These are phyloP conservation scores for Heteractis magnifica DNA, from an alignment of 92 coral and sea anemone species.

Conservation along the genomic window DNA sequence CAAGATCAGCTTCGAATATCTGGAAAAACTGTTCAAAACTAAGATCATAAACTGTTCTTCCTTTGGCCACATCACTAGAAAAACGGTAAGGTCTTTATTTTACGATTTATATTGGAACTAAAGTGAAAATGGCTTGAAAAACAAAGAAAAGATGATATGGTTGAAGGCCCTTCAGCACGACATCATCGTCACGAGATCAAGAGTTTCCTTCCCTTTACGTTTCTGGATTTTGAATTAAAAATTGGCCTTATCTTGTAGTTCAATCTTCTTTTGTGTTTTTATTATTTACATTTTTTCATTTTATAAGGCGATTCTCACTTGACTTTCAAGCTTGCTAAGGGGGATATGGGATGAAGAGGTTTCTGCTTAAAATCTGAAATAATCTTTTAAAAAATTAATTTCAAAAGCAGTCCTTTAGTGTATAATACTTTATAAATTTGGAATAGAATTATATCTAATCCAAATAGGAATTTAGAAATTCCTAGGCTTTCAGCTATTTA, in stretches of 20 bases:
- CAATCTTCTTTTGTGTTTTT: too few species aligned
- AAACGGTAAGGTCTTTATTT: neutral
- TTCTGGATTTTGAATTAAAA: neutral
- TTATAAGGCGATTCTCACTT: too few species aligned
- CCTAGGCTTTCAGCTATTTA: too few species aligned
- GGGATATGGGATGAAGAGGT: too few species aligned
- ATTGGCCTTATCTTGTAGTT: neutral
- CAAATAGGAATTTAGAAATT: too few species aligned
- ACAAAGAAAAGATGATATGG: neutral
- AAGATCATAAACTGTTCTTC: neutral
- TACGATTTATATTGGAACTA: neutral
- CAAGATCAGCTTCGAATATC: neutral
- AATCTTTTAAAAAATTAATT: too few species aligned
- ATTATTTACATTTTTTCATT: too few species aligned
- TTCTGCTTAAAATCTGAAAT: too few species aligned
- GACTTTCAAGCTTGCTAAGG: too few species aligned
- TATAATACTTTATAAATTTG: too few species aligned
- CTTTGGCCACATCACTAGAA: neutral
- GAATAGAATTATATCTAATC: too few species aligned
- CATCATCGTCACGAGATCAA: neutral
- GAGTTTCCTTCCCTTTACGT: neutral
- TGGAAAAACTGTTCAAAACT: neutral
- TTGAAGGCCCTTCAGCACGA: neutral
- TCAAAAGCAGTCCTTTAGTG: too few species aligned
- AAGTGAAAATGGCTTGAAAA: neutral